Evolutionary conservation across 2,888 invertebrate genomes (phyloP).

Genomic region (Eledona agricola): DNA sequence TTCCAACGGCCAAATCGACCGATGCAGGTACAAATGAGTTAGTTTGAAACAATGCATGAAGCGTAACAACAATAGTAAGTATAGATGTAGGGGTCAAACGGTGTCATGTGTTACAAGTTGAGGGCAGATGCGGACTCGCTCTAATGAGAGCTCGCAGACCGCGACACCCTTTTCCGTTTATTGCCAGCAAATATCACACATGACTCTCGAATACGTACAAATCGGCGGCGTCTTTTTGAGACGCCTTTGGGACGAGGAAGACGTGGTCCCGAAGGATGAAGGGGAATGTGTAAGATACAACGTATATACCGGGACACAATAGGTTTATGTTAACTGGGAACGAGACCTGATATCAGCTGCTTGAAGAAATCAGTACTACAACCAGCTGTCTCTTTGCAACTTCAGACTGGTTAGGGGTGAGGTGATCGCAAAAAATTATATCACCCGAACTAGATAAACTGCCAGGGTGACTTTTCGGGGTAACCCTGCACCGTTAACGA

Average conservation of each 20-base stretch:
- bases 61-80: slow-evolving; percentile 39
- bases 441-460: slow-evolving; percentile 33
- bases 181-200: slow-evolving; percentile 38
- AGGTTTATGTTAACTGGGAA: slow-evolving; percentile 36
- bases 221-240: slow-evolving; percentile 20
- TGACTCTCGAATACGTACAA: slow-evolving; percentile 36
- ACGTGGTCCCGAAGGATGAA: slow-evolving; percentile 10
- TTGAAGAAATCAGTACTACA: slow-evolving; percentile 34
- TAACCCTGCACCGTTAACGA: slow-evolving; percentile 28
- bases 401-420: slow-evolving; percentile 40
- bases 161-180: slow-evolving; percentile 45
- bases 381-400: slow-evolving; percentile 38
- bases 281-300: slow-evolving; percentile 34
- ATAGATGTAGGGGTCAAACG: slow-evolving; percentile 45
- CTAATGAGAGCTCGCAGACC: slow-evolving; percentile 44
- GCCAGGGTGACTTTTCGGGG: slow-evolving; percentile 7
- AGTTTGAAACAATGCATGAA: slow-evolving; percentile 46
- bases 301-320: slow-evolving; percentile 35
- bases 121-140: slow-evolving; percentile 47
- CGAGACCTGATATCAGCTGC: slow-evolving; percentile 38
- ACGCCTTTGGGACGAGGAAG: too few relatives aligned
- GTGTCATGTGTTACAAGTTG: slow-evolving; percentile 42
- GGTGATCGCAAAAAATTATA: slow-evolving; percentile 36
- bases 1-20: slow-evolving; percentile 38
- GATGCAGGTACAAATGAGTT: slow-evolving; percentile 42